phyloP scores from a whole-genome alignment of 53 echinoderm and acorn worm species.

The Temnopleurus reevesii region DNA sequence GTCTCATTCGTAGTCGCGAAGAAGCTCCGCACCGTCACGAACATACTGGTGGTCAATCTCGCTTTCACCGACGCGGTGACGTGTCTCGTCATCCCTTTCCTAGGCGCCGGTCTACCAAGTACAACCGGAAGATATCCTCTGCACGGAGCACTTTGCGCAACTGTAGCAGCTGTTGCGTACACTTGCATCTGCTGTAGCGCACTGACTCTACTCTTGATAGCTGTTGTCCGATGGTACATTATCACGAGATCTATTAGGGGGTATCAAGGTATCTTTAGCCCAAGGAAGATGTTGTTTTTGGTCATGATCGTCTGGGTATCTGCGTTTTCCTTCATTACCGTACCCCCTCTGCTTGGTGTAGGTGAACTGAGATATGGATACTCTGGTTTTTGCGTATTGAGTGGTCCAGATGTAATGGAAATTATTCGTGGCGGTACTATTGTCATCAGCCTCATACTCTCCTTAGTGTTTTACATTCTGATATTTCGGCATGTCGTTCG shows the following conservation, averaged over 20 bases:
- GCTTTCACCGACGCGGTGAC: no score
- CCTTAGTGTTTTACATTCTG: neutral
- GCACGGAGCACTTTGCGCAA: neutral
- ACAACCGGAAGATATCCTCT: neutral
- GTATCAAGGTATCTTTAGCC: neutral
- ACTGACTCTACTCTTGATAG: neutral
- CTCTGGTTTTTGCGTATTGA: neutral
- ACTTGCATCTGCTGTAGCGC: neutral
- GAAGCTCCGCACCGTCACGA: no score
- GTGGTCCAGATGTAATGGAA: neutral
- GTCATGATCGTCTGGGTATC: neutral
- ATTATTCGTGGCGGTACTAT: neutral
- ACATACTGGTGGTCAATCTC: no score
- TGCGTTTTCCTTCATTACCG: neutral
- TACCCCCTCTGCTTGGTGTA: neutral
- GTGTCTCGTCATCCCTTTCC: no score
- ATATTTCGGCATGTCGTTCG: neutral
- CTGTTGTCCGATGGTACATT: neutral
- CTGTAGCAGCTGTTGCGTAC: neutral
- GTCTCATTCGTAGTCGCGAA: no score
- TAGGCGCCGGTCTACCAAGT: no score
- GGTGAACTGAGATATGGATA: neutral
- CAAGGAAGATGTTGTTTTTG: neutral
- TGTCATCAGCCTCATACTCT: neutral
- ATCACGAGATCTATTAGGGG: neutral